phyloP scores from a whole-genome alignment of 2,888 invertebrate species.

The Nomada fucata region DNA sequence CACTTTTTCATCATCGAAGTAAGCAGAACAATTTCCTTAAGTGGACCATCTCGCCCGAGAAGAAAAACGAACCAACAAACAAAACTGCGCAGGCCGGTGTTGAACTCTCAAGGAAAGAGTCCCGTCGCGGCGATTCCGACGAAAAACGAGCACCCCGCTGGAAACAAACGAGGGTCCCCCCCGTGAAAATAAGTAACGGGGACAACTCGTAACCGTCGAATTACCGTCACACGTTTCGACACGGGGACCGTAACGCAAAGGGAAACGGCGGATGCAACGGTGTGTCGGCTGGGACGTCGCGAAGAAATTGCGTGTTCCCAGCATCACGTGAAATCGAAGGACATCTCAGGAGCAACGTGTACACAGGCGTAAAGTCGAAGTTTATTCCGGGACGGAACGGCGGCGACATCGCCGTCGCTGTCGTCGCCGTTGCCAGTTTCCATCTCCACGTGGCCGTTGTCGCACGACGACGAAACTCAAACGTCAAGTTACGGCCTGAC shows the following conservation, averaged over 20 bases:
- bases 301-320: not conserved
- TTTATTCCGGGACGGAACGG: constrained; percentile 46
- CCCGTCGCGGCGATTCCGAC: not conserved
- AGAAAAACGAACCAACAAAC: not conserved
- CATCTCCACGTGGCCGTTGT: constrained; percentile 52
- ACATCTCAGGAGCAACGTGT: constrained; percentile 8
- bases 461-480: constrained; percentile 74
- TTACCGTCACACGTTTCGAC: constrained; percentile 33
- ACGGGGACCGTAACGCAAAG: not conserved
- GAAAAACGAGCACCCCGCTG: constrained; percentile 2
- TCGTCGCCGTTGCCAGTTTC: constrained; percentile 20
- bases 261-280: constrained; percentile 18
- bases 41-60: not conserved
- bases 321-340: constrained; percentile 15
- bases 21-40: constrained; percentile 24
- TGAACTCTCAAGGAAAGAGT: constrained; percentile 17
- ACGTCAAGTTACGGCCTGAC: constrained; percentile 78
- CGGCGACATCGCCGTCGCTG: constrained; percentile 36
- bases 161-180: constrained; percentile 5
- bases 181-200: constrained; percentile 19
- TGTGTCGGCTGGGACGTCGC: constrained; percentile 1
- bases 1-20: constrained; percentile 17
- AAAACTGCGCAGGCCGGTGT: not conserved
- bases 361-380: constrained; percentile 39
- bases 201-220: constrained; percentile 21